Percentiles rank a stretch among this genome's conserved stretches.
phyloP scores from a whole-genome alignment of 2,113 vertebrate genomes.

The Gymnorhina tibicen region DNA sequence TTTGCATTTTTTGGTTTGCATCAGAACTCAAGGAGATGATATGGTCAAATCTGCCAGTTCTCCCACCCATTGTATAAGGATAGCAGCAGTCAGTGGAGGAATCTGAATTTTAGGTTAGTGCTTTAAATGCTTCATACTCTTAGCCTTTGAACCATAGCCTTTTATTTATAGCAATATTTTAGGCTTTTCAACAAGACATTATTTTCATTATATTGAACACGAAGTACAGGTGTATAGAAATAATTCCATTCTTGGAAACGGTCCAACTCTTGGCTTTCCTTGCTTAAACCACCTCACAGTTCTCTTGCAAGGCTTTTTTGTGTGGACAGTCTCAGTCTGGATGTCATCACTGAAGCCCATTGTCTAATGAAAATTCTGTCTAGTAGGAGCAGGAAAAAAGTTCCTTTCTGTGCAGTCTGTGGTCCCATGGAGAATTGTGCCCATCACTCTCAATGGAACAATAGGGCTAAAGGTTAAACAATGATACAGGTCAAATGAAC shows the following conservation, averaged over 20 bases:
- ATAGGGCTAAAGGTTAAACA: conserved; percentile 51
- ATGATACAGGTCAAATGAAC: conserved; percentile 14
- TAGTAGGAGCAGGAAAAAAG: not conserved
- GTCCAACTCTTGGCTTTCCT: not conserved
- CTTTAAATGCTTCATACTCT: not conserved
- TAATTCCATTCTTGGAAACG: not conserved
- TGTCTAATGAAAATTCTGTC: not conserved
- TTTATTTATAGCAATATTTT: not conserved
- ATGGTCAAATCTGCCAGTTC: not conserved
- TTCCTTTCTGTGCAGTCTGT: not conserved
- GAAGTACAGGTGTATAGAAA: not conserved
- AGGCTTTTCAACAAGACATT: not conserved
- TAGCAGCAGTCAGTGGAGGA: not conserved
- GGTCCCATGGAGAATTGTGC: not conserved
- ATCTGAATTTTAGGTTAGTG: not conserved
- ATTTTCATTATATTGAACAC: not conserved
- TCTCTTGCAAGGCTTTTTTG: not conserved
- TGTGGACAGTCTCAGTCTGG: not conserved
- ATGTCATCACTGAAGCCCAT: not conserved
- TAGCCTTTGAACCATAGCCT: not conserved
- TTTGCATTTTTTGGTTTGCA: not conserved
- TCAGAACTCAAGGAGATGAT: not conserved
- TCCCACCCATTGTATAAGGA: not conserved
- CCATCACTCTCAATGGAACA: not conserved
- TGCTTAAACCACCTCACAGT: not conserved